phyloP scores from a whole-genome alignment of 2,797 vertebrate genomes.

The Xyrichtys novacula region DNA sequence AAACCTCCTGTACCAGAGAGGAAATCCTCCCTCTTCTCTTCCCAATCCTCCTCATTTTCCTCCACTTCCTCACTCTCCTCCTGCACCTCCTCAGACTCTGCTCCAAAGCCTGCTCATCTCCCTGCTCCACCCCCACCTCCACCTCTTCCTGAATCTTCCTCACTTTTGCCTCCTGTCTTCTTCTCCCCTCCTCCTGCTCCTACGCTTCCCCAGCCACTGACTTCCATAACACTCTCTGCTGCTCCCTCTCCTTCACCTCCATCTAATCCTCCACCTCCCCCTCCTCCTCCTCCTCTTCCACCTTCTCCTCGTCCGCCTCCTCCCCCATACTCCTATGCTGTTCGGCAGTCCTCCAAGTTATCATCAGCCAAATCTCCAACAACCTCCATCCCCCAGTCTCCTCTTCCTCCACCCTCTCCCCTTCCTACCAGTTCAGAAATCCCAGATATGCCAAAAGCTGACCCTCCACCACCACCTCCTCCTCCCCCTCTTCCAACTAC shows the following conservation, averaged over 20 bases:
- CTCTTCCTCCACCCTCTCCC: constrained; percentile 41
- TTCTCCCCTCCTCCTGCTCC: background rate
- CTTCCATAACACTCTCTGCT: constrained; percentile 45
- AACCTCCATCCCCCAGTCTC: constrained; percentile 41
- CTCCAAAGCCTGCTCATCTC: constrained; percentile 66
- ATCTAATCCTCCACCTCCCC: constrained; percentile 21
- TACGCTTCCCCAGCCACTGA: no score
- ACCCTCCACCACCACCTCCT: constrained; percentile 59
- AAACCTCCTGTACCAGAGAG: constrained; percentile 94
- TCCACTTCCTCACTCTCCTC: constrained; percentile 88
- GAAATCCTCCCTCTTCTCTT: constrained; percentile 91
- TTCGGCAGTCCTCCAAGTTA: constrained; percentile 27
- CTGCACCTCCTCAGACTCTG: constrained; percentile 84
- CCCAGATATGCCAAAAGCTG: constrained; percentile 47
- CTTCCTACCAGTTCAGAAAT: constrained; percentile 29
- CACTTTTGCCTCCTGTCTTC: constrained; percentile 10
- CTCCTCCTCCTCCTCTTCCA: constrained; percentile 56
- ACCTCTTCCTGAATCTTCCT: constrained; percentile 23
- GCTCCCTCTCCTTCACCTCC: constrained; percentile 15
- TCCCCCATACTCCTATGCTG: constrained; percentile 58
- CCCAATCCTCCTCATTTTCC: constrained; percentile 88
- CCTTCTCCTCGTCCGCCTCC: constrained; percentile 44
- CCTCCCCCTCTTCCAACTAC: constrained; percentile 51
- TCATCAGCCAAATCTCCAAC: constrained; percentile 12
- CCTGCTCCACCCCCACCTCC: constrained; percentile 57